Evolutionary conservation across 2,797 vertebrate genomes (phyloP).

Genomic region (Oryzias dopingdopingensis): DNA sequence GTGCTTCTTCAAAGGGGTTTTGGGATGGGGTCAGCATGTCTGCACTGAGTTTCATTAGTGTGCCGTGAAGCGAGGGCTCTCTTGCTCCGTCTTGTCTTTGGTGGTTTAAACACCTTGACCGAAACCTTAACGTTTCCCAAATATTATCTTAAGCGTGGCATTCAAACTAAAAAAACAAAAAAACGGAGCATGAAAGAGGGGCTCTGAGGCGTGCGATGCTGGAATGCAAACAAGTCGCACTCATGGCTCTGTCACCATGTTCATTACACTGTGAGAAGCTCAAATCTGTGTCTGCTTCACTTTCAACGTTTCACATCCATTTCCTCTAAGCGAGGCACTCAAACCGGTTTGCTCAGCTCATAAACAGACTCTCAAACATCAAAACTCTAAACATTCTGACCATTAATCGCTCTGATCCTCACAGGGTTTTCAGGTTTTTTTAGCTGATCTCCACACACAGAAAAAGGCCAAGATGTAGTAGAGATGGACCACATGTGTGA

Average conservation of each 20-base stretch:
- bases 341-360: neutral
- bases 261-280: constrained; percentile 25
- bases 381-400: too few relatives aligned
- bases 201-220: constrained; percentile 48
- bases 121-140: constrained; percentile 43
- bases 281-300: neutral
- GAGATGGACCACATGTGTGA: too few relatives aligned
- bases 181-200: constrained; percentile 56
- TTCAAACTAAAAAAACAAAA: constrained; percentile 62
- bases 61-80: constrained; percentile 47
- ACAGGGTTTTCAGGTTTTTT: too few relatives aligned
- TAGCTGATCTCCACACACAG: too few relatives aligned
- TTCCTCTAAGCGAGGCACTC: constrained; percentile 3
- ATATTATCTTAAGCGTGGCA: constrained; percentile 60
- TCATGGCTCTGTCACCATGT: constrained; percentile 58
- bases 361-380: too few relatives aligned
- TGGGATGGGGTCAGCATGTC: constrained; percentile 24
- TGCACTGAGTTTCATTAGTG: constrained; percentile 38
- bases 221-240: constrained; percentile 68
- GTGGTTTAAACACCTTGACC: constrained; percentile 32
- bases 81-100: constrained; percentile 66
- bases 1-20: constrained; percentile 6
- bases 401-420: too few relatives aligned
- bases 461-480: too few relatives aligned
- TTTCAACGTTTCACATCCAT: constrained; percentile 3